Evolutionary conservation across 2,888 invertebrate species (phyloP), one percentile per base, ranked within the genome.

Genomic region (Euplagia quadripunctaria): DNA sequence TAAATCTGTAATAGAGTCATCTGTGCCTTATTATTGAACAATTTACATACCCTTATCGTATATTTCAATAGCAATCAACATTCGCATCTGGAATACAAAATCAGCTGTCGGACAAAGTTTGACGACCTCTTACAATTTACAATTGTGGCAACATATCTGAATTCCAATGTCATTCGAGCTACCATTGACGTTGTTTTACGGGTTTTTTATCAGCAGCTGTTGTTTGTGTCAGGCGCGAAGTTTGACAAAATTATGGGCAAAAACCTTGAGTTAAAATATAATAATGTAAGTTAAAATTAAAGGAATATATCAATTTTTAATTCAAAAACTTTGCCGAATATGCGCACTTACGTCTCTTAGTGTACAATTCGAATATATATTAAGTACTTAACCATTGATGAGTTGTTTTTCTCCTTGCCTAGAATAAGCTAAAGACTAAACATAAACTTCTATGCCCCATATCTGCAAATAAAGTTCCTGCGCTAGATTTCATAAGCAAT

Each of bases 21-120:
- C 58, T 70, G 46, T 64, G 71, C 76, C 81, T 64, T 74, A 61
- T 64, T 64, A 71, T 69, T 16, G 46, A 76, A 55, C 64, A 66
- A 78, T 84, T 82, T 75, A 46, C 78, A 84, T 75, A 72, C 58
- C 63, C 16, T 77, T 79, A 81, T 72, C 66, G 69, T 61, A 71
- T 17, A 64, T 71, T 81, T 70, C 68, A 31, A 72, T 74, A 67
- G 74, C 72, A 84, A 77, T 79, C 71, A 43, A 17, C 42, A 42
- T 43, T 69, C 71, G 61, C 71, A 77, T 70, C 46, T 66, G 49
- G 75, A 80, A 82, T 82, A 77, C 67, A 49, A 17, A 77, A 80
- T 69, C 69, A 72, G 58, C 20, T 75, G 72, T 75, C 68, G 4
- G n/a, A 14, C 67, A 17, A 71, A 75, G 85, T 77, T 79, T 68